Percentiles rank a stretch among this genome's conserved stretches.
Conservation (phyloP, 2,113 vertebrate genomes). For the Pseudonaja textilis region DNA sequence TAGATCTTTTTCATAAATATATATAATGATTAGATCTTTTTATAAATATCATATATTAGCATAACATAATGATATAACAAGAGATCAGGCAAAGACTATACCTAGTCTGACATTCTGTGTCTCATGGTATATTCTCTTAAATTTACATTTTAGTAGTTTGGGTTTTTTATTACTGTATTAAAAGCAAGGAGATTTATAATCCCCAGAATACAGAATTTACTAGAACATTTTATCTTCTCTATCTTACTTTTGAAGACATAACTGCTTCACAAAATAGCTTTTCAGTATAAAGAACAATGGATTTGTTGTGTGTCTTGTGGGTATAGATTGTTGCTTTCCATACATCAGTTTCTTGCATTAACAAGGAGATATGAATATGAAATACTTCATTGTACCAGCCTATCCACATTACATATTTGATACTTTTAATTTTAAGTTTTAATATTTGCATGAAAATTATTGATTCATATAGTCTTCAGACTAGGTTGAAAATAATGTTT, state of each 20-base stretch:
- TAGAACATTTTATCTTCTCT: constrained; percentile 9
- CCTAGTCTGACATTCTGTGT: neutral
- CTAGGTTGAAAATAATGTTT: neutral
- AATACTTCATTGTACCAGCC: constrained; percentile 21
- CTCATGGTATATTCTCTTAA: neutral
- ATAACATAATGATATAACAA: neutral
- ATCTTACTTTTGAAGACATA: constrained; percentile 38
- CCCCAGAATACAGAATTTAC: constrained; percentile 36
- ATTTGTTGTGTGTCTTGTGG: constrained; percentile 58
- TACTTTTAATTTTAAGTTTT: constrained; percentile 19
- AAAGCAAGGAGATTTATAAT: constrained; percentile 15
- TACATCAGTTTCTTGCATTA: constrained; percentile 55
- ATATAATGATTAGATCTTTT: too few relatives aligned
- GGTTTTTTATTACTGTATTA: neutral
- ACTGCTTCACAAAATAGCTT: constrained; percentile 53
- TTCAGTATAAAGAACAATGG: constrained; percentile 60
- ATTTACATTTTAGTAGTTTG: constrained; percentile 5
- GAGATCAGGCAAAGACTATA: neutral
- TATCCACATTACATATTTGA: constrained; percentile 14
- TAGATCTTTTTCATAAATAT: too few relatives aligned
- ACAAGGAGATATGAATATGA: constrained; percentile 38
- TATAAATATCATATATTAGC: too few relatives aligned
- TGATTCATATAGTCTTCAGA: neutral
- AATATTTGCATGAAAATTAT: neutral
- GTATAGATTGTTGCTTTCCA: constrained; percentile 62